Evolutionary conservation across 2,797 vertebrate species (phyloP).

Genomic region (Syngnathus acus): DNA sequence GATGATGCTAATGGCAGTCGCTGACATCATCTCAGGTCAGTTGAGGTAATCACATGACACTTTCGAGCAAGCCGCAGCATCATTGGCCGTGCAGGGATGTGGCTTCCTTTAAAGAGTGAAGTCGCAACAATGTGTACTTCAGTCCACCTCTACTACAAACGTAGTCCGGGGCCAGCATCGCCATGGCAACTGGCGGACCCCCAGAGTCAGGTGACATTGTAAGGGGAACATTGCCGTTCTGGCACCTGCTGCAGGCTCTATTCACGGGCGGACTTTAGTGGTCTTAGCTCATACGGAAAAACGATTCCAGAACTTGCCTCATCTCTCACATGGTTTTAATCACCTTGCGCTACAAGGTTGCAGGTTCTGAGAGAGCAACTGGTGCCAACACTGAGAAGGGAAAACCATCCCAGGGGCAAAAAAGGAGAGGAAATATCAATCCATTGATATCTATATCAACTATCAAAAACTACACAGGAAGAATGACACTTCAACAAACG

Average conservation of each 20-base stretch:
- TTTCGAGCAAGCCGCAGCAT: background rate
- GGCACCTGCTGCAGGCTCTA: conserved; percentile 45
- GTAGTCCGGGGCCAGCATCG: background rate
- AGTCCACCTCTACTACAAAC: background rate
- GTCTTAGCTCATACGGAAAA: conserved; percentile 63
- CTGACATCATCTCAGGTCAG: conserved; percentile 1
- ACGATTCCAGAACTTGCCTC: conserved; percentile 68
- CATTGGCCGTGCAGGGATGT: too few species aligned
- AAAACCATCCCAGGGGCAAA: background rate
- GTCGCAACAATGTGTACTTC: background rate
- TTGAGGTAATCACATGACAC: conserved; percentile 2
- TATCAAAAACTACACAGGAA: background rate
- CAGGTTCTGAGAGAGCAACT: conserved; percentile 43
- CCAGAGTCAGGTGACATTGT: background rate
- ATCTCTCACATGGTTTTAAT: conserved; percentile 77
- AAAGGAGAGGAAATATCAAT: background rate
- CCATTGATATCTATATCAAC: background rate
- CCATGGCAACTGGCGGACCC: background rate
- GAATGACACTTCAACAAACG: background rate
- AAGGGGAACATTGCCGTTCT: background rate
- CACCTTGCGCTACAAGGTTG: conserved; percentile 49
- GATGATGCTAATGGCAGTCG: background rate
- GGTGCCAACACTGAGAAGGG: conserved; percentile 9
- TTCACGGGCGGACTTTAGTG: conserved; percentile 53
- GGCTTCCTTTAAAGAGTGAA: too few species aligned